Evolutionary conservation across 2,888 invertebrate species (phyloP).

Genomic region (Oscheius sp.): DNA sequence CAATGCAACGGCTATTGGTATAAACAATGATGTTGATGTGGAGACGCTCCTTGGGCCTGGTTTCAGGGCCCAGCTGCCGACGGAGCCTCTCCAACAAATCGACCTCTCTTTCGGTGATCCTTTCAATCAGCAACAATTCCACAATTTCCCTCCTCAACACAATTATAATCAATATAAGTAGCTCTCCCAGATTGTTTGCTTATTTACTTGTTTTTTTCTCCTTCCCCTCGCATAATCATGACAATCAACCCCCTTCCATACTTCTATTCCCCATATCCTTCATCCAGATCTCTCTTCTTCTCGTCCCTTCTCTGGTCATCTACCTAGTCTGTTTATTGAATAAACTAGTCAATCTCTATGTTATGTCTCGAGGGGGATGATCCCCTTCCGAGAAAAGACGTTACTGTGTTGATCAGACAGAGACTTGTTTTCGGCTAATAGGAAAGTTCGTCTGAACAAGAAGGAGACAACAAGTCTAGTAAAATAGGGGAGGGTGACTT

Average conservation of each 20-base stretch:
- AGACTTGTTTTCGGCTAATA: too few species aligned
- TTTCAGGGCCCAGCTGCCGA: constrained; percentile 58
- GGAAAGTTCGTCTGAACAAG: too few species aligned
- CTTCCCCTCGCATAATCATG: neutral
- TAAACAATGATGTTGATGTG: constrained; percentile 50
- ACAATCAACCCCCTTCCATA: neutral
- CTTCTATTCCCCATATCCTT: neutral
- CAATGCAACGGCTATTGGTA: constrained; percentile 15
- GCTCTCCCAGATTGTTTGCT: neutral
- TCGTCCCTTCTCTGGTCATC: too few species aligned
- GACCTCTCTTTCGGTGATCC: constrained; percentile 64
- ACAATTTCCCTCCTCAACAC: constrained; percentile 12
- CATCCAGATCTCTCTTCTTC: too few species aligned
- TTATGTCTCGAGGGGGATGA: too few species aligned
- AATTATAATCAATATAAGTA: neutral
- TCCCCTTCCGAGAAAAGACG: too few species aligned
- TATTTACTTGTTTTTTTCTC: neutral
- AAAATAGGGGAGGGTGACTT: too few species aligned
- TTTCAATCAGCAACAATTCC: constrained; percentile 26
- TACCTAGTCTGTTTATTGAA: too few species aligned
- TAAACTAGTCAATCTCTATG: too few species aligned
- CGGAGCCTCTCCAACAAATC: constrained; percentile 61
- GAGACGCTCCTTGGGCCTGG: constrained; percentile 65
- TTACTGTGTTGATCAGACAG: too few species aligned
- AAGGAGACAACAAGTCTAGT: too few species aligned